phyloP scores from a whole-genome alignment of 2,888 invertebrate genomes.

The Acanthosepion lycidas region DNA sequence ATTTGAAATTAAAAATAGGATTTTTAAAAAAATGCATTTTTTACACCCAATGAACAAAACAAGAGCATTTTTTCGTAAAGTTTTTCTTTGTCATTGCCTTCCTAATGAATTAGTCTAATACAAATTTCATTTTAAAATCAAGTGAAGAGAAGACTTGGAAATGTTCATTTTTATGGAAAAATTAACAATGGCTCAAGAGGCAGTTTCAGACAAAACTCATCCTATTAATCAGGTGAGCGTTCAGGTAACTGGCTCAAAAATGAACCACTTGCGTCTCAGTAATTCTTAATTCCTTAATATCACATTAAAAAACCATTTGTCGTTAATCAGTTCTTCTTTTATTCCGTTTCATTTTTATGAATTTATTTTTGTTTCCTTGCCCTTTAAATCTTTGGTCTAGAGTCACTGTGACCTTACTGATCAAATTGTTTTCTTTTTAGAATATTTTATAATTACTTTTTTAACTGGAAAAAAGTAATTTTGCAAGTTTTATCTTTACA shows the following conservation, averaged over 20 bases:
- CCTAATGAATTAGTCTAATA: background rate
- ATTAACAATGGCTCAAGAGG: background rate
- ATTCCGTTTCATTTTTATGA: background rate
- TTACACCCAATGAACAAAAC: background rate
- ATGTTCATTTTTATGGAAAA: background rate
- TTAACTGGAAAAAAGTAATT: background rate
- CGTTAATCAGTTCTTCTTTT: background rate
- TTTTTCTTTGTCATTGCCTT: no score
- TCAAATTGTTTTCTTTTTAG: background rate
- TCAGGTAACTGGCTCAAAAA: conserved; percentile 3
- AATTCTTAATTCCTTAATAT: conserved; percentile 13
- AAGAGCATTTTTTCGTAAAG: background rate
- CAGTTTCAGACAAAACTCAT: conserved; percentile 2
- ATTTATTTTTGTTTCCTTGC: background rate
- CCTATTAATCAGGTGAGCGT: background rate
- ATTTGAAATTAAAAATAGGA: background rate
- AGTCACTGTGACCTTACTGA: background rate
- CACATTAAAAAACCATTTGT: background rate
- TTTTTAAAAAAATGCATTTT: background rate
- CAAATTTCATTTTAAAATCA: conserved; percentile 10
- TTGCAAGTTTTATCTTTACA: no score
- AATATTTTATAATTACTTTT: background rate
- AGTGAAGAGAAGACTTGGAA: background rate
- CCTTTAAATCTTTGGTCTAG: background rate
- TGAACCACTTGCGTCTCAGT: background rate